Conservation (phyloP, 1,140 invertebrate species). For the Rhagoletis pomonella region DNA sequence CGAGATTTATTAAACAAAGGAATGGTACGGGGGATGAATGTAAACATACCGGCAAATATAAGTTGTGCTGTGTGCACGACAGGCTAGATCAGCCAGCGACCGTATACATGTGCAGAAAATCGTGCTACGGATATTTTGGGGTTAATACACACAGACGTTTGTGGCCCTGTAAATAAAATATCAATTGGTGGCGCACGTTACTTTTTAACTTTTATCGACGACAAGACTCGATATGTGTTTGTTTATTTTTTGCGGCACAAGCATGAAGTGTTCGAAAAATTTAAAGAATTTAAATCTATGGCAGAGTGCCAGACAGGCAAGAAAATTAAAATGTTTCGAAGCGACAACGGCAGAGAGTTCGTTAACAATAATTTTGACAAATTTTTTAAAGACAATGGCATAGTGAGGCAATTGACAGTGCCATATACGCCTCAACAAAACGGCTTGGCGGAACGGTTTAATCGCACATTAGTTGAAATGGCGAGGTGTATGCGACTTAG, state of each 20-base stretch:
- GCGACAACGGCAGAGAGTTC: constrained; percentile 70
- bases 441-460: constrained; percentile 63
- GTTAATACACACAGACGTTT: no score
- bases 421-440: constrained; percentile 71
- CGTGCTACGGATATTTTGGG: no score
- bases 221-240: constrained; percentile 64
- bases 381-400: constrained; percentile 47
- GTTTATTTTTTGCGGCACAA: constrained; percentile 68
- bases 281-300: constrained; percentile 42
- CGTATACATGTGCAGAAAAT: no score
- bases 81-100: no score
- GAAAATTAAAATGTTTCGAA: constrained; percentile 62
- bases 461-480: constrained; percentile 62
- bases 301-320: constrained; percentile 61
- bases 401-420: constrained; percentile 59
- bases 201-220: constrained; percentile 72
- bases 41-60: neutral
- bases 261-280: constrained; percentile 55
- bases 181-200: constrained; percentile 67
- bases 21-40: neutral
- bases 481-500: constrained; percentile 62
- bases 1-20: neutral
- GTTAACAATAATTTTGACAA: constrained; percentile 59
- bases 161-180: neutral
- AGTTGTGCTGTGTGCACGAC: neutral